Base-by-base conservation (phyloP, 2,888 invertebrate species). In the Amblyteles armatorius region DNA sequence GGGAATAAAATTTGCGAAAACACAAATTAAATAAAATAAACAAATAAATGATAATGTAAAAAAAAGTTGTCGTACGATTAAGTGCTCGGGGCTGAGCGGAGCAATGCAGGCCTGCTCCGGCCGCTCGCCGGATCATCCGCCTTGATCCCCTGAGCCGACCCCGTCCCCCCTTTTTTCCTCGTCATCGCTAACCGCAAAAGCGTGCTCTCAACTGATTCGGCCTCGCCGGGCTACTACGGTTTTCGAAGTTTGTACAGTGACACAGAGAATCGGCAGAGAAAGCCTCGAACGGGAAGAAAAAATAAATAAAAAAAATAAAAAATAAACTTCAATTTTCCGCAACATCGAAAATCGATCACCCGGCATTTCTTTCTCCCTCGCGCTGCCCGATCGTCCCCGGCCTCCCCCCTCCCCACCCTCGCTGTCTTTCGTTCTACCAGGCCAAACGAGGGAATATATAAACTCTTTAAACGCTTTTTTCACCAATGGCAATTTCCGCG, bases 291-390 rank as follows among this genome's bases (percentile, higher is more conserved):
- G 29, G 26, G 29, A 19, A 44, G 52, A 29, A 26, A 57, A 29
- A 26, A 57, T 44, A 26, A 72, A 74, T 11, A 22, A 16, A 72
- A 60, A 63, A 52, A 79, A 63, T 5, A 22, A 67, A 63, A 80
- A 68, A 79, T 73, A 74, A 63, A 82, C 85, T 85, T 77, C 88
- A 91, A 91, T 92, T 91, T 91, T 91, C 89, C 87, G 88, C 88
- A 90, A 89, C 90, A 90, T 89, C 87, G 89, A 88, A 88, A 90
- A 87, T 88, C 88, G 87, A 86, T 88, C 88, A 87, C 87, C 86
- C 85, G 87, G 83, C 83, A 87, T 88, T 83, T 88, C 87, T 89
- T 89, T 89, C 85, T 85, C 87, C 69, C 55, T 22, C 55, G 55
- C 22, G 26, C 57, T 57, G 11, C 11, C 57, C 57, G 11, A 52